These are phyloP conservation scores for Oncorhynchus masou DNA, from an alignment of 2,113 vertebrate species.

Conservation along the genomic window DNA sequence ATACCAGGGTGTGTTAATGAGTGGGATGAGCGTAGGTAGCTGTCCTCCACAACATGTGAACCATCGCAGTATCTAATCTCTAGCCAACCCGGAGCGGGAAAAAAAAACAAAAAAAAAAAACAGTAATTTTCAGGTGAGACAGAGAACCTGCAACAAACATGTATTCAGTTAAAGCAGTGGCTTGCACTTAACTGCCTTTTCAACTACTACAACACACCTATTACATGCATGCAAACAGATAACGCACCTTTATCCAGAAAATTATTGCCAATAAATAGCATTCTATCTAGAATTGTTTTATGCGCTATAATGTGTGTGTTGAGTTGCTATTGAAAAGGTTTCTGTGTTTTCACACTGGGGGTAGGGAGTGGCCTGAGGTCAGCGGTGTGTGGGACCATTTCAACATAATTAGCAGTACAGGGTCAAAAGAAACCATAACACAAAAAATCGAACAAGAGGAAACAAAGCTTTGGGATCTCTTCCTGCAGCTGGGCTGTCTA, in stretches of 20 bases:
- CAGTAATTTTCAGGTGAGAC: constrained; percentile 34
- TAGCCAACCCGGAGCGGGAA: constrained; percentile 32
- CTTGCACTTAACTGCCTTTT: constrained; percentile 28
- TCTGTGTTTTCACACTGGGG: constrained; percentile 50
- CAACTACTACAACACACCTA: constrained; percentile 16
- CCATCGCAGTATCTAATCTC: constrained; percentile 36
- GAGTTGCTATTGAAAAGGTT: constrained; percentile 71
- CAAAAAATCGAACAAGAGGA: constrained; percentile 21
- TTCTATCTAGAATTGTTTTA: neutral
- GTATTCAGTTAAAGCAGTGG: constrained; percentile 16
- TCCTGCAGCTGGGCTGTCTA: constrained; percentile 71
- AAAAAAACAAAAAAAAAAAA: neutral
- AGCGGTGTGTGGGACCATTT: constrained; percentile 53
- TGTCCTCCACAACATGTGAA: constrained; percentile 45
- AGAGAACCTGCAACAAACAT: constrained; percentile 52
- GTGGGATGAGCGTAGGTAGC: constrained; percentile 45
- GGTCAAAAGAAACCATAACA: constrained; percentile 32
- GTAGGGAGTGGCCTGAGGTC: constrained; percentile 5
- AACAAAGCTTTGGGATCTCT: constrained; percentile 71
- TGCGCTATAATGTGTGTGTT: constrained; percentile 11
- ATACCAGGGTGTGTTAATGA: constrained; percentile 73
- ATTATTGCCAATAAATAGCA: neutral
- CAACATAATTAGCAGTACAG: constrained; percentile 73
- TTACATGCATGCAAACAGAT: neutral
- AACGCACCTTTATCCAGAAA: neutral